These are phyloP conservation scores for Drosophila mercatorum DNA, from an alignment of 2,888 invertebrate species.

Conservation along the genomic window DNA sequence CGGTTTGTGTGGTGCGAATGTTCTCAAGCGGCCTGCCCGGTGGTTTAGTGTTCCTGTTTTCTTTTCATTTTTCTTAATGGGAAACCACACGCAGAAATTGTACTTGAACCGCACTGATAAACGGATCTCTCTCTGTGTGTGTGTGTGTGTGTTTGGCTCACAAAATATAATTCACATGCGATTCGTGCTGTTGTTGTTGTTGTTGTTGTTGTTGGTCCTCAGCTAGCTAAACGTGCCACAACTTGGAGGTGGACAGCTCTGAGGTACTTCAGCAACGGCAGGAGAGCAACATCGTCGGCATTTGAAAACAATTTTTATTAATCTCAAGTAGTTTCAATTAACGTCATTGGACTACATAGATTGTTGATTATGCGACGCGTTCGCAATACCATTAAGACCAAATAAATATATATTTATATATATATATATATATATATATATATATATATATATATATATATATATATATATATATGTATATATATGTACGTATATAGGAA, in stretches of 20 bases:
- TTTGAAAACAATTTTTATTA: constrained; percentile 67
- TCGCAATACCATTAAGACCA: constrained; percentile 59
- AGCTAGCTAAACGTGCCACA: constrained; percentile 31
- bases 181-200: not conserved
- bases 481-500: constrained; percentile 19
- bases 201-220: not conserved
- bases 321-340: constrained; percentile 79
- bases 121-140: not conserved
- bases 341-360: constrained; percentile 80
- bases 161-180: constrained; percentile 36
- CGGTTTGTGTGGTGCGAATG: constrained; percentile 36
- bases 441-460: no score
- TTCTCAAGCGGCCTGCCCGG: constrained; percentile 41
- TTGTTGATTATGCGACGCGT: constrained; percentile 64
- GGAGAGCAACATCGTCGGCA: constrained; percentile 20
- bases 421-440: not conserved
- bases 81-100: constrained; percentile 47
- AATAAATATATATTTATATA: constrained; percentile 1
- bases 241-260: constrained; percentile 17
- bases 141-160: not conserved
- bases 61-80: constrained; percentile 53
- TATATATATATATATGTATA: constrained; percentile 1
- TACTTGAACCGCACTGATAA: constrained; percentile 35
- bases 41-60: constrained; percentile 43
- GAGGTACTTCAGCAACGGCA: constrained; percentile 18